Evolutionary conservation across 2,888 invertebrate genomes (phyloP).

Genomic region (Spodoptera picta): DNA sequence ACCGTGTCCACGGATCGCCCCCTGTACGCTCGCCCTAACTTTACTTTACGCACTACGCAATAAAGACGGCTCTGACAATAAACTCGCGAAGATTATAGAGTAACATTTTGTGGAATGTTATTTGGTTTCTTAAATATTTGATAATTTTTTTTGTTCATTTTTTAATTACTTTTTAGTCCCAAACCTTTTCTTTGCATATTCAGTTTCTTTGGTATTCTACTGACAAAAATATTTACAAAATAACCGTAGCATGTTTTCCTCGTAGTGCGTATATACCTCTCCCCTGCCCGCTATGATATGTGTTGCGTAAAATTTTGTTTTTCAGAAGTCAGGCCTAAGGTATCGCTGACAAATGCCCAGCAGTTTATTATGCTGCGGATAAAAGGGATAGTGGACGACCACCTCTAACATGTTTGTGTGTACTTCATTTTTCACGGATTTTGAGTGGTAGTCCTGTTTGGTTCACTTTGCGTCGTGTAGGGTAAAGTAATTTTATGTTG

Average conservation of each 20-base stretch:
- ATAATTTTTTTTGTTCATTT: no score
- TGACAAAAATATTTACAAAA: no score
- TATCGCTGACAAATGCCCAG: constrained; percentile 83
- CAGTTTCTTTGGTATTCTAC: no score
- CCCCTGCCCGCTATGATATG: constrained; percentile 84
- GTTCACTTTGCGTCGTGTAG: no score
- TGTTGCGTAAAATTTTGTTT: constrained; percentile 88
- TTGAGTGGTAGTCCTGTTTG: constrained; percentile 15
- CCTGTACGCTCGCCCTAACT: constrained; percentile 65
- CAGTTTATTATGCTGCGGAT: constrained; percentile 74
- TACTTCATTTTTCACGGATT: constrained; percentile 47
- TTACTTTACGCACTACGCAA: constrained; percentile 60
- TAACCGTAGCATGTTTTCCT: constrained; percentile 45
- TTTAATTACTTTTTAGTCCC: neutral
- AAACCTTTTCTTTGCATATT: no score
- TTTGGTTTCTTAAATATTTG: no score
- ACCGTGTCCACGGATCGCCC: constrained; percentile 78
- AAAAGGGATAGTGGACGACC: constrained; percentile 62
- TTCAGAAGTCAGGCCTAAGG: constrained; percentile 78
- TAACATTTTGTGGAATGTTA: no score
- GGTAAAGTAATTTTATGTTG: no score
- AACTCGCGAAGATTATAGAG: neutral
- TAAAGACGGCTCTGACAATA: neutral
- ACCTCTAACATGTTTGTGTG: constrained; percentile 55
- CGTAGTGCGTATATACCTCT: constrained; percentile 67